Percentiles rank a stretch among this genome's conserved stretches.
phyloP scores from a whole-genome alignment of 2,888 invertebrate genomes.

The Actias luna region DNA sequence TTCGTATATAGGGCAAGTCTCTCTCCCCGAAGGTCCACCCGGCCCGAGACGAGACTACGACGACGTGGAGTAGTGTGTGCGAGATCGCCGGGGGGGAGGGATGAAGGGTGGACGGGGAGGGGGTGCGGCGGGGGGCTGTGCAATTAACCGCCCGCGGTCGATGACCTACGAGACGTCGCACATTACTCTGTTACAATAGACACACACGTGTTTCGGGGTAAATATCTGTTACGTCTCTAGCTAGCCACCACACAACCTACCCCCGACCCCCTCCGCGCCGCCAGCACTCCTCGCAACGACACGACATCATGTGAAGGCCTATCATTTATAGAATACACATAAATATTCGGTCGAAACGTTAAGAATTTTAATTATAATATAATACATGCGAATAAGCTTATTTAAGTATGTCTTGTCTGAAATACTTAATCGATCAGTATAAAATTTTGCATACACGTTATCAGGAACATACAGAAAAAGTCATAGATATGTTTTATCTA shows the following conservation, averaged over 20 bases:
- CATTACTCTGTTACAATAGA: conserved; percentile 34
- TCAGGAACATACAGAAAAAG: too few relatives aligned
- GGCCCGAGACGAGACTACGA: conserved; percentile 40
- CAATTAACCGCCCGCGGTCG: conserved; percentile 73
- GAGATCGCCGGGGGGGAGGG: too few relatives aligned
- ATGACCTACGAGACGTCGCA: conserved; percentile 52
- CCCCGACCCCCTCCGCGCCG: background rate
- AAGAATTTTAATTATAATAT: too few relatives aligned
- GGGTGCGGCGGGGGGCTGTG: conserved; percentile 37
- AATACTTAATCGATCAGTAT: too few relatives aligned
- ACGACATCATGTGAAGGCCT: background rate
- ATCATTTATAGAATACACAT: background rate
- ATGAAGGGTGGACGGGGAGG: conserved; percentile 17
- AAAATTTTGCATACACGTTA: too few relatives aligned
- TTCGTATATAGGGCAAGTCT: conserved; percentile 67
- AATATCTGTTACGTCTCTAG: conserved; percentile 10
- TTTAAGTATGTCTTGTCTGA: too few relatives aligned
- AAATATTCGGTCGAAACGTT: too few relatives aligned
- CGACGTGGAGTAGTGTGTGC: too few relatives aligned
- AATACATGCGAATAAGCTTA: too few relatives aligned
- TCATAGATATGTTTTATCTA: too few relatives aligned
- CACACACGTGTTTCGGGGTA: conserved; percentile 19
- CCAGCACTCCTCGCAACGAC: too few relatives aligned
- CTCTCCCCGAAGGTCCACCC: conserved; percentile 65
- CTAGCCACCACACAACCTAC: background rate